Evolutionary conservation across 1,140 invertebrate species (phyloP), one percentile per base, ranked within the genome.

Genomic region (Pemphigus obesinymphae): DNA sequence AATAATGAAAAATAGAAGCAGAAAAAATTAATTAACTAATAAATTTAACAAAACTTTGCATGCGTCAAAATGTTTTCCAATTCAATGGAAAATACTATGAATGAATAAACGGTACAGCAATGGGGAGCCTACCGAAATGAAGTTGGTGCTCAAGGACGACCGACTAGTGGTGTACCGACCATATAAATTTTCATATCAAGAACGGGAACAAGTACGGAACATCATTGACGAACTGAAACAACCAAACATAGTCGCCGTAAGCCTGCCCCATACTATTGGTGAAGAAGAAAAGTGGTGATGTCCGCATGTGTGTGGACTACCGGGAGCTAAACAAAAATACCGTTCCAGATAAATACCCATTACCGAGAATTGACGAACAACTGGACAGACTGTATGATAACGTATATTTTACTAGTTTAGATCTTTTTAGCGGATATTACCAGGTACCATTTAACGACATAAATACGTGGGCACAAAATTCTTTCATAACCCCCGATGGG

Each of bases 341-440:
- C 5, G 58, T 66, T 3, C 31, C 63, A 5, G 63, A 66, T 10
- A 66, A 66, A 23, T 66, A 66, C 4, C 63, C 31, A n/a, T 23
- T 66, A 13, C 34, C 66, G 15, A 15, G 58, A 7, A 82, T 82
- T 23, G n/a, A 53, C 1, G 78, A 82, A 23, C 53, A 61, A 26
- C 37, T 82, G 23, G 84, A 87, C 72, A 82, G 81, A 2, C 61
- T 89, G 43, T 83, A 84, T 0, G 85, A 84, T 5, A 82, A 85
- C 13, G 83, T 80, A 20, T 86, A 85, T 76, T 90, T 90, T 82
- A 86, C 86, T 13, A 85, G 87, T 0, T 73, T 90, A 8, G 89
- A 90, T 85, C 75, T 89, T n/a, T 84, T 84, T 3, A n/a, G n/a
- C n/a, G n/a, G n/a, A n/a, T n/a, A n/a, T n/a, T n/a, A n/a, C n/a